A percentile compares a stretch with the other conserved stretches of the same genome.
phyloP scores from a whole-genome alignment of 2,113 vertebrate genomes.

The Lamprologus sp. region DNA sequence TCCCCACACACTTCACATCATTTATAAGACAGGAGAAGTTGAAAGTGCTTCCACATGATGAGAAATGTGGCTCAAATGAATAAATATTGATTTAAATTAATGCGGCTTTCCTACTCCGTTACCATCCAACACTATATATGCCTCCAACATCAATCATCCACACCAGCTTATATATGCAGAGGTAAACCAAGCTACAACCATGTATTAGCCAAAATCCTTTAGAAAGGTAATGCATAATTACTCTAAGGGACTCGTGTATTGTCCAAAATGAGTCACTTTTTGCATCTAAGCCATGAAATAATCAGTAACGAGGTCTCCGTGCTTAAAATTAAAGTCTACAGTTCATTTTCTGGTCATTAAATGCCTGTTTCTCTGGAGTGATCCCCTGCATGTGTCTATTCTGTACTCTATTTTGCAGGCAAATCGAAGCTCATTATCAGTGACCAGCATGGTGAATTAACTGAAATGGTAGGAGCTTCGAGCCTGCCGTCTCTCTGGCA shows the following conservation, averaged over 20 bases:
- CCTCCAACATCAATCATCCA: neutral
- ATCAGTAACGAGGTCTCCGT: neutral
- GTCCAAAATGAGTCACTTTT: neutral
- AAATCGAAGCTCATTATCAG: neutral
- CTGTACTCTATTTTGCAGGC: neutral
- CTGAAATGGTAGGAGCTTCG: neutral
- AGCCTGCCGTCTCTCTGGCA: neutral
- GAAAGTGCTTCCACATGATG: neutral
- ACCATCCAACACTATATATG: neutral
- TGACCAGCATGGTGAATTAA: neutral
- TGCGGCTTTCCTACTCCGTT: accelerated
- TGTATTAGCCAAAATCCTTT: neutral
- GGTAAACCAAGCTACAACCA: neutral
- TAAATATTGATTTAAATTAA: neutral
- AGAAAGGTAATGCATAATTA: neutral
- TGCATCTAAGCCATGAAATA: neutral
- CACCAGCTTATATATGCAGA: neutral
- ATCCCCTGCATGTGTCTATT: neutral
- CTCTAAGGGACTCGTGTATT: neutral
- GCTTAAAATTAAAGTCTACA: neutral
- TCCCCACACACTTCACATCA: neutral
- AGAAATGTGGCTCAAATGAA: neutral
- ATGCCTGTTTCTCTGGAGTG: accelerated
- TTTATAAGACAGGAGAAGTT: neutral
- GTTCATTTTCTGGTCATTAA: neutral